phyloP scores from a whole-genome alignment of 2,888 invertebrate species.

The Epinotia ramella region DNA sequence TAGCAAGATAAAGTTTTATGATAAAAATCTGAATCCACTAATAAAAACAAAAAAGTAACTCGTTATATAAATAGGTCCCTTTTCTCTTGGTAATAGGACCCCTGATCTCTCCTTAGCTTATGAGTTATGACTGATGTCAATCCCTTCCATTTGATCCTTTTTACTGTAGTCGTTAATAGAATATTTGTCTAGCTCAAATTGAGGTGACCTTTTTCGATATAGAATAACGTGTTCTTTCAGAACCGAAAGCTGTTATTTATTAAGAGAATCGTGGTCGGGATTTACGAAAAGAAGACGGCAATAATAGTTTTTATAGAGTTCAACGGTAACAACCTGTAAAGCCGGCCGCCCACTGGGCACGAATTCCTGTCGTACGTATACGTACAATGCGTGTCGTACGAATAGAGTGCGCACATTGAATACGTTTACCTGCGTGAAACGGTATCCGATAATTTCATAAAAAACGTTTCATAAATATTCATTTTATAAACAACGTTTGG shows the following conservation, averaged over 20 bases:
- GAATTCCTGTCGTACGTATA: no score
- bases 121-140: conserved; percentile 18
- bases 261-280: not conserved
- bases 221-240: conserved; percentile 11
- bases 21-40: no score
- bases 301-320: not conserved
- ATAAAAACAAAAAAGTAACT: no score
- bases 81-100: conserved; percentile 6
- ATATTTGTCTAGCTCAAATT: conserved; percentile 25
- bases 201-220: not conserved
- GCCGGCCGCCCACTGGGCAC: no score
- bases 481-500: no score
- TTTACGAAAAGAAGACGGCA: not conserved
- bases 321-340: no score
- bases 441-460: no score
- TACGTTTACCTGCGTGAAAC: no score
- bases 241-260: conserved; percentile 3
- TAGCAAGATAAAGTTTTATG: no score
- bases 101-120: not conserved
- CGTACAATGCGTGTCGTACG: no score
- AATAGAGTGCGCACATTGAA: no score
- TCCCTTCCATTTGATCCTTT: conserved; percentile 19
- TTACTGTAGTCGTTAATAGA: conserved; percentile 12
- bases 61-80: not conserved
- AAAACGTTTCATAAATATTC: no score